Conservation (phyloP, 2,113 vertebrate species). For the Cervus canadensis region DNA sequence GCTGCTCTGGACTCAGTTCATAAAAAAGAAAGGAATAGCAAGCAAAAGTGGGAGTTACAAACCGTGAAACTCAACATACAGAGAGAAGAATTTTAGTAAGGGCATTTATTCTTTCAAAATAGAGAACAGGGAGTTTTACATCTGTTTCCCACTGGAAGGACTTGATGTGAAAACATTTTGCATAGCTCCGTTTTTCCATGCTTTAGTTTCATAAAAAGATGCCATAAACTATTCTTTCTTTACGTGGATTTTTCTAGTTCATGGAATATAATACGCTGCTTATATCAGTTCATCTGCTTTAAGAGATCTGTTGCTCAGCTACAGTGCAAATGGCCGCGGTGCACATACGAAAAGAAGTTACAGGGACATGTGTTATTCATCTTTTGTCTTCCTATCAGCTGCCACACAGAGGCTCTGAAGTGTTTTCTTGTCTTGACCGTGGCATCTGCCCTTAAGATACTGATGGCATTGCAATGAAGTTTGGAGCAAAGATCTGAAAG, state of each 20-base stretch:
- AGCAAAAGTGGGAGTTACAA: not conserved
- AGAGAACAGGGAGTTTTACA: not conserved
- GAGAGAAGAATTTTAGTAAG: not conserved
- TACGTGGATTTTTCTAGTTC: not conserved
- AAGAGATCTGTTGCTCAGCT: not conserved
- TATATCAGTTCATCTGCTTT: not conserved
- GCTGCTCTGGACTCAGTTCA: not conserved
- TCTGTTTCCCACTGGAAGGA: not conserved
- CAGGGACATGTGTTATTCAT: not conserved
- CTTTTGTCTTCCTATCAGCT: not conserved
- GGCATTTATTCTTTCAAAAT: not conserved
- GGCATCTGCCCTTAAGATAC: not conserved
- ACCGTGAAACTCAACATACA: not conserved
- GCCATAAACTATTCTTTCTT: not conserved
- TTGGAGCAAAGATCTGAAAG: not conserved
- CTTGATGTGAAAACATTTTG: not conserved
- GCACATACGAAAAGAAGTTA: not conserved
- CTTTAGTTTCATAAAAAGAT: constrained; percentile 3
- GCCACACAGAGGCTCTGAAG: not conserved
- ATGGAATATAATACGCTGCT: not conserved
- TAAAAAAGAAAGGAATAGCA: constrained; percentile 24
- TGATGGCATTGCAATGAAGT: not conserved
- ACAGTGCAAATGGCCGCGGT: not conserved
- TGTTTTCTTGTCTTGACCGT: not conserved
- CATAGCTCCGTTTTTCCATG: not conserved